Evolutionary conservation across 1,140 invertebrate species (phyloP), one percentile per base, ranked within the genome.

Genomic region (Pseudomyrmex flavicornis): DNA sequence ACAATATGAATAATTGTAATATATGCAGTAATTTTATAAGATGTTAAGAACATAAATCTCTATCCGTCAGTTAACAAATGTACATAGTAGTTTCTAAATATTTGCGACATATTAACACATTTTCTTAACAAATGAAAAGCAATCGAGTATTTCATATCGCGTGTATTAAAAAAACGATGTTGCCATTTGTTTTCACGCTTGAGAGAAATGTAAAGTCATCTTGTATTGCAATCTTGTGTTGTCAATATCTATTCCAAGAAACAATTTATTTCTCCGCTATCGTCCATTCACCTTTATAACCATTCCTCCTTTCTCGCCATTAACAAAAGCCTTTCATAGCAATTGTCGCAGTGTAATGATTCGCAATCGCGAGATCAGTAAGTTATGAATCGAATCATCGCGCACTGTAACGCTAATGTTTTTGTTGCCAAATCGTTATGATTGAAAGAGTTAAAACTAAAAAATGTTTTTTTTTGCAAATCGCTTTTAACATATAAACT

Each of bases 291-390:
- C 84, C 70, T 72, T 22, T 1, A 83, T 44, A 59, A 50, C 1
- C 70, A 59, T n/a, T 46, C 58, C 65, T 58, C 73, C 84, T 83
- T 70, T 66, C 69, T 20, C 84, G 61, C 5, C 10, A 4, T 62
- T 50, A 20, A 76, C 56, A 48, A 58, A 63, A 79, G 72, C 62
- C 83, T 87, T 87, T 85, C 85, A 12, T 58, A 68, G 79, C 0
- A 26, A 73, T 82, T 52, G 83, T 82, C 77, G 69, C 83, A 46
- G 50, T n/a, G 76, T 66, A 63, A 68, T 15, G 17, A 26, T 62
- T 85, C 13, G 50, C 52, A 65, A 70, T 63, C 66, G 20, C 22
- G 17, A 22, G 35, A 52, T 52, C 17, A 22, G 20, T 22, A 22
- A 22, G 63, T 44, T n/a, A n/a, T 35, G 50, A 70, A 56, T 62